Evolutionary conservation across 2,888 invertebrate genomes (phyloP), one percentile per base, ranked within the genome.

Genomic region (Doris montereyensis): DNA sequence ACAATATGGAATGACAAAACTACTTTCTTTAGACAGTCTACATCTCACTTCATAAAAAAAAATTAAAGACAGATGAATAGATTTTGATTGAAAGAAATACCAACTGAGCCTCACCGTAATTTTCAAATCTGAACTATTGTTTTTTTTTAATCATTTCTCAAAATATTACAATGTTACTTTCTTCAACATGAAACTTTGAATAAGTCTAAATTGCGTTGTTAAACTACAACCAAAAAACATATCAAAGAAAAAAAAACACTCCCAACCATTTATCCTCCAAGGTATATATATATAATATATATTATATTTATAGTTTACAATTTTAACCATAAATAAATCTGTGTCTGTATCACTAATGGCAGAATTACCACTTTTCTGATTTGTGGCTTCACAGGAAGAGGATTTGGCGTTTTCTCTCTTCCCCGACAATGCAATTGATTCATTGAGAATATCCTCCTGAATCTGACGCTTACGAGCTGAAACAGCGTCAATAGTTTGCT

Each of bases 401-500:
- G 62, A 62, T 4, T 5, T 5, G 24, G 8, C 62, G 21, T 62
- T n/a, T 62, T 21, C 62, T 21, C 21, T 79, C 57, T 68, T 71
- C 71, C 41, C 28, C 57, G 71, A 71, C 30, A 65, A 70, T 21
- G 71, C 76, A 60, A 79, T 35, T 2, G 79, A 70, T 76, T 79
- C 76, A 26, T 30, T 70, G 28, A 70, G 72, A 13, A 79, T 79
- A 65, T 79, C 79, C 65, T 79, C 79, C 62, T 79, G 79, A 52
- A 79, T 76, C 62, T 71, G 79, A 2, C 79, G 70, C n/a, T 75
- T 79, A 26, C 79, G 60, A 58, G 76, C 79, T 58, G 70, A 71
- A 13, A 76, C 79, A 71, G 74, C 75, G 35, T 70, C 79, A 60
- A 79, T 68, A 34, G 79, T 79, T 76, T 79, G 79, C 30, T 79